Percentiles rank a stretch among this genome's conserved stretches.
These are phyloP conservation scores for Steinernema scapterisci DNA, from an alignment of 2,888 invertebrate genomes.

Conservation along the genomic window DNA sequence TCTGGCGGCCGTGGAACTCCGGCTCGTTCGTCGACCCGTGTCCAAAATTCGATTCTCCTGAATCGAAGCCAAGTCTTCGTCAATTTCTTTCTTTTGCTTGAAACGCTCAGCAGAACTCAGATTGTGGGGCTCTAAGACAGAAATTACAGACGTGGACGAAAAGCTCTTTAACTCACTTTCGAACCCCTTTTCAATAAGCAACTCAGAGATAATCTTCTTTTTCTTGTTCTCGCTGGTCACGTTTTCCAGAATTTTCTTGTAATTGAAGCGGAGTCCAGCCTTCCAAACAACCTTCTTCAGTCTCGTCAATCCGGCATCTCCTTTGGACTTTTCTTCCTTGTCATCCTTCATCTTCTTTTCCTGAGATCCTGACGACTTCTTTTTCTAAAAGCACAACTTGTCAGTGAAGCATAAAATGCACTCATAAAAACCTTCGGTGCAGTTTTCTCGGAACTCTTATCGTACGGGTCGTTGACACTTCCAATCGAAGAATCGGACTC, in stretches of 20 bases:
- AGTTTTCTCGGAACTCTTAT: not conserved
- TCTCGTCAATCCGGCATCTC: not conserved
- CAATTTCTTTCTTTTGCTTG: not conserved
- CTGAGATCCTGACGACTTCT: not conserved
- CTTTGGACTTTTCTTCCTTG: not conserved
- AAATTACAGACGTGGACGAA: not conserved
- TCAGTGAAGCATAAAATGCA: not conserved
- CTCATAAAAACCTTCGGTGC: not conserved
- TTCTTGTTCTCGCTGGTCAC: not conserved
- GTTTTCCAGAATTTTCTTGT: conserved; percentile 2
- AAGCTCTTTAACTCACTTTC: not conserved
- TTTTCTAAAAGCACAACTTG: not conserved
- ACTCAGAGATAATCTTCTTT: not conserved
- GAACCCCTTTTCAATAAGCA: not conserved
- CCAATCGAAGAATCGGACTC: conserved; percentile 8
- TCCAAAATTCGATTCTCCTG: not conserved
- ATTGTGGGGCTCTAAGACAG: not conserved
- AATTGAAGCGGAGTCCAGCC: conserved; percentile 16
- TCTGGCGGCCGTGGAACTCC: not conserved
- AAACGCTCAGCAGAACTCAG: not conserved
- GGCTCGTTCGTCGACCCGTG: not conserved
- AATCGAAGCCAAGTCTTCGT: not conserved
- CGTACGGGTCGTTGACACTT: not conserved
- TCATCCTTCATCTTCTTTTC: not conserved
- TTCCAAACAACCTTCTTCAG: conserved; percentile 3